A percentile compares a stretch with the other conserved stretches of the same genome.
Conservation (phyloP, 2,888 invertebrate species). For the Cephus sareptanus region DNA sequence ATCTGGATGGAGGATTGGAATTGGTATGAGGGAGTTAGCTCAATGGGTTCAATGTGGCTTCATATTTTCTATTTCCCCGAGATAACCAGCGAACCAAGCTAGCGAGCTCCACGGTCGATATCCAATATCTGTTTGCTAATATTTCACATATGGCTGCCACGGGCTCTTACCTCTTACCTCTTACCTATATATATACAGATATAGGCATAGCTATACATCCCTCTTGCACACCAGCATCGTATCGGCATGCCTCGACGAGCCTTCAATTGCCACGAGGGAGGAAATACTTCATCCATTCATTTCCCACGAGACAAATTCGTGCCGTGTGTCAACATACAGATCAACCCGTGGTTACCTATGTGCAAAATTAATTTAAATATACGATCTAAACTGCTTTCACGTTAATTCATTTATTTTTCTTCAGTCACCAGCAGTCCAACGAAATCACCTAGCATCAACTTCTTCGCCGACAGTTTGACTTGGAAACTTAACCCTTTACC, state of each 20-base stretch:
- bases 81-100: conserved; percentile 27
- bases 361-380: neutral
- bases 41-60: conserved; percentile 28
- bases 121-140: conserved; percentile 47
- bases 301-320: conserved; percentile 35
- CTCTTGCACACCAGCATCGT: neutral
- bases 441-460: no score
- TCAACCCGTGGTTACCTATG: neutral
- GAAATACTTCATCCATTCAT: conserved; percentile 23
- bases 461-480: neutral
- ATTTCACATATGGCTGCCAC: conserved; percentile 40
- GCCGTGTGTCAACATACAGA: neutral
- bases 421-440: no score
- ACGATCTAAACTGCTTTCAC: no score
- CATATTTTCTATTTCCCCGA: conserved; percentile 38
- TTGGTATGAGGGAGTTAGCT: neutral
- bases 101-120: conserved; percentile 34
- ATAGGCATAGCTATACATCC: neutral
- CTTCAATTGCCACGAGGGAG: conserved; percentile 1
- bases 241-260: neutral
- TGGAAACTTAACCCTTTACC: neutral
- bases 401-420: no score
- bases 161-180: conserved; percentile 27
- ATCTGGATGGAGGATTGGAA: conserved; percentile 10
- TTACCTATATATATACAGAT: neutral